Base-by-base conservation (phyloP, 1,140 invertebrate genomes). In the Spodoptera frugiperda region DNA sequence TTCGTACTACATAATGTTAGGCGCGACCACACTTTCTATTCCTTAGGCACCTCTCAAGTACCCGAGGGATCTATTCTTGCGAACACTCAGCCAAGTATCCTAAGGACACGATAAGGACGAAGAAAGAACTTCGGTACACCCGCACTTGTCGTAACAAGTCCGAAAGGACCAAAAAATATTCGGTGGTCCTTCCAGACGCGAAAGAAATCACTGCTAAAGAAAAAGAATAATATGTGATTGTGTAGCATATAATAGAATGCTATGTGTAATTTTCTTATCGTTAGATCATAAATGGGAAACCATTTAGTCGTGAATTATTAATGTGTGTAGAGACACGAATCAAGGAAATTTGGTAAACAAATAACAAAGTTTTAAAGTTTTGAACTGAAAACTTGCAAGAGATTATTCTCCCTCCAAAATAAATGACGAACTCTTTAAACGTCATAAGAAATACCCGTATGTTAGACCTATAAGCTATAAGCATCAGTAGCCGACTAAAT, bases 101-200 rank as follows among this genome's bases (percentile, higher is more conserved):
- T 44, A 17, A 63, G 59, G 59, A 17, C 59, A 44, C 33, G 9
- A 63, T 63, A 63, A 63, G 59, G 59, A 63, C 59, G 59, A 17
- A 33, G n/a, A 6, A 44, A 15, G 57, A 61, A n/a, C 8, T 25
- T 63, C 59, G 59, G 59, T 63, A 63, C 59, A 63, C 9, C 33
- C 59, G 59, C 33, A 63, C 59, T 63, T 17, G 59, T 63, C 25
- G 59, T 63, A 63, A 63, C 59, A 63, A 61, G 57, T n/a, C 57
- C 54, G 54, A 57, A 53, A 57, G 54, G 54, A 44, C 33, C 33
- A 44, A 44, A 30, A n/a, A 63, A 44, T 39, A 3, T 63, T 63
- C 15, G 33, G 4, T 39, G 33, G 59, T 44, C 33, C 33, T 44
- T 44, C n/a, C 9, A 44, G 33, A 63, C 15, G 59, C n/a, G 8